Conservation (phyloP, 2,797 vertebrate species). For the Artibeus jamaicensis region DNA sequence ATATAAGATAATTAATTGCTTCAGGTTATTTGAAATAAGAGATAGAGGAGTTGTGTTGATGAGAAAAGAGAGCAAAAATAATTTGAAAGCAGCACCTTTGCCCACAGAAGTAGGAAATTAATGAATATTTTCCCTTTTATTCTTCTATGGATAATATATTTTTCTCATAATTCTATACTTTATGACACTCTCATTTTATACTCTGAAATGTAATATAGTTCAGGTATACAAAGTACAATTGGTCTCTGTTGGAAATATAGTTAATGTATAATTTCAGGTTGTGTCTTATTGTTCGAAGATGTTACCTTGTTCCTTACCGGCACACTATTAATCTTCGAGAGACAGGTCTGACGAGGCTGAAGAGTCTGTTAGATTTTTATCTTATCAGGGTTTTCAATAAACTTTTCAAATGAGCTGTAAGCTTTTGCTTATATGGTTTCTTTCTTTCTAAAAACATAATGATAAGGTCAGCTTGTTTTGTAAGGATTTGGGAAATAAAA, state of each 20-base stretch:
- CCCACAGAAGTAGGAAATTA: not conserved
- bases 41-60: not conserved
- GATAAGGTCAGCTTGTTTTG: not conserved
- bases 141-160: not conserved
- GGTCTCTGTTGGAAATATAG: not conserved
- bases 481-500: not conserved
- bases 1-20: not conserved
- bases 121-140: not conserved
- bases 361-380: not conserved
- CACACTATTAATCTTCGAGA: not conserved
- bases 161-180: not conserved
- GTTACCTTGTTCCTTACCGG: not conserved
- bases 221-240: not conserved
- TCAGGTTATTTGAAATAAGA: conserved; percentile 15
- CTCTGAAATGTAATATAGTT: not conserved
- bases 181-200: not conserved
- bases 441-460: not conserved
- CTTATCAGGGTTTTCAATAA: not conserved
- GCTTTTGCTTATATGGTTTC: not conserved
- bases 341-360: not conserved
- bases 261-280: not conserved
- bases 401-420: not conserved
- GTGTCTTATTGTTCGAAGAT: not conserved
- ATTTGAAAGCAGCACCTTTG: not conserved
- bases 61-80: not conserved